phyloP scores from a whole-genome alignment of 2,888 invertebrate species.

The Drosophila borealis region DNA sequence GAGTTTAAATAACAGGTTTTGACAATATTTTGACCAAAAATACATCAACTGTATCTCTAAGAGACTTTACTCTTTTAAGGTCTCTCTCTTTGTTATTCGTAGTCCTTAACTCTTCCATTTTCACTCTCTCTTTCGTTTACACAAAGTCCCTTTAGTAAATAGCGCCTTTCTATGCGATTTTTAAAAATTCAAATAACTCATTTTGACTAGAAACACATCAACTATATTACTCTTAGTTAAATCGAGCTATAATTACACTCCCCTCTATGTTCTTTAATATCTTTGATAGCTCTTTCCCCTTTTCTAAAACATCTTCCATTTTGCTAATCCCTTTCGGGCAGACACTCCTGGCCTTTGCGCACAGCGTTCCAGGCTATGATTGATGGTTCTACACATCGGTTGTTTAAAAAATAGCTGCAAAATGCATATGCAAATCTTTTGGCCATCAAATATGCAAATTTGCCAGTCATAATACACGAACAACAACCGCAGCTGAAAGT shows the following conservation, averaged over 20 bases:
- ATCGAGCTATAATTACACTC: background rate
- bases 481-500: slow-evolving; percentile 2
- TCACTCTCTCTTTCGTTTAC: no score
- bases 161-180: no score
- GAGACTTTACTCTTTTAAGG: no score
- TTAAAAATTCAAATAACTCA: no score
- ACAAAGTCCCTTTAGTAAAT: no score
- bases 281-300: background rate
- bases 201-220: no score
- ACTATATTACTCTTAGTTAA: no score
- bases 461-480: slow-evolving; percentile 22
- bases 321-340: slow-evolving; percentile 3
- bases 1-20: no score
- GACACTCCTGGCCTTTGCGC: slow-evolving; percentile 27
- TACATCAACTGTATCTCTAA: no score
- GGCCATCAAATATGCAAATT: slow-evolving; percentile 52
- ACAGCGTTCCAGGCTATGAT: slow-evolving; percentile 36
- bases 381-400: slow-evolving; percentile 35
- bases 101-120: no score
- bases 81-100: no score
- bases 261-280: background rate
- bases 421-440: slow-evolving; percentile 37
- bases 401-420: slow-evolving; percentile 43
- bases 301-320: background rate
- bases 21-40: no score